These are phyloP conservation scores for Atlantisia rogersi DNA, from an alignment of 2,113 vertebrate genomes.

Conservation along the genomic window DNA sequence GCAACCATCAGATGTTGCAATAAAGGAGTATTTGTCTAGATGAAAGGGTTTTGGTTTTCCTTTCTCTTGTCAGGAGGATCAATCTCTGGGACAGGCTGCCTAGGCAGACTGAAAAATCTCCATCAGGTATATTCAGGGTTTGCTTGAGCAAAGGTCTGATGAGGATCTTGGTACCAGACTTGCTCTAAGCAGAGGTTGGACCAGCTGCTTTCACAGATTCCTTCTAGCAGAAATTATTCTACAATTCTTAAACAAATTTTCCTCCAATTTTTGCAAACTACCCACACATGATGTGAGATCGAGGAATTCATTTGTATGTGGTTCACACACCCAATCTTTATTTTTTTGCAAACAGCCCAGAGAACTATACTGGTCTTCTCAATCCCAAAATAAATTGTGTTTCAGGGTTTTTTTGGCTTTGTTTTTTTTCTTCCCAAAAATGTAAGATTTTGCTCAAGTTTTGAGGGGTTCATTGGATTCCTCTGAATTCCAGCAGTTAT, in stretches of 20 bases:
- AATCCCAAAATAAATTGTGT: background rate
- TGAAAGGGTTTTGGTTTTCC: background rate
- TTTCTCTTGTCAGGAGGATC: background rate
- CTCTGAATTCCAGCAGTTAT: background rate
- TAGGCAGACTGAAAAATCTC: background rate
- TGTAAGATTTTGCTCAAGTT: background rate
- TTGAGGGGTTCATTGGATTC: background rate
- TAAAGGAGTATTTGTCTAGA: background rate
- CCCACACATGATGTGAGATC: background rate
- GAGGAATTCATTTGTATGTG: background rate
- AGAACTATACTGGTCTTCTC: background rate
- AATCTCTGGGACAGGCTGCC: background rate
- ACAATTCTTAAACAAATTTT: background rate
- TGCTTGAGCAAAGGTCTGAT: background rate
- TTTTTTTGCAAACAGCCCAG: background rate
- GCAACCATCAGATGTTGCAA: background rate
- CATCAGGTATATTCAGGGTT: background rate
- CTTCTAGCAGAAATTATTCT: background rate
- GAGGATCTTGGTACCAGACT: background rate
- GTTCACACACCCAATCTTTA: background rate
- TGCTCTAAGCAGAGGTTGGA: accelerated
- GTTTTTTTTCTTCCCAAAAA: background rate
- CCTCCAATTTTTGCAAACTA: background rate
- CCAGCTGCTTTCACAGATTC: background rate
- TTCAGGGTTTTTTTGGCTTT: background rate